These are phyloP conservation scores for Achroia grisella DNA, from an alignment of 1,140 invertebrate genomes.

Conservation along the genomic window DNA sequence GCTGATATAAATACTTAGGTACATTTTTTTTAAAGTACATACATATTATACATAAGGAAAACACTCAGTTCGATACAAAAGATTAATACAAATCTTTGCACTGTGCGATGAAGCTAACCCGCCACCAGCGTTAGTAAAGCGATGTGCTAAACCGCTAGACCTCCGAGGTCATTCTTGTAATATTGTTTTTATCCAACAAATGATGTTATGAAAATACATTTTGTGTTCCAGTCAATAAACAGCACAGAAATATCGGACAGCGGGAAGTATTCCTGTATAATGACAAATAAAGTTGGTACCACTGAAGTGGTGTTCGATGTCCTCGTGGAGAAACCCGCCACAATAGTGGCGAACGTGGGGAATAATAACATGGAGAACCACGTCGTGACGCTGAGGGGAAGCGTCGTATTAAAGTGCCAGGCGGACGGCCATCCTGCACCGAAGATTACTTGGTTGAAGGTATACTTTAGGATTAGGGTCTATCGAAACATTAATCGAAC, in stretches of 20 bases:
- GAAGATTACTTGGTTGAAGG: slow-evolving; percentile 64
- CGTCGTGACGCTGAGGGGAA: slow-evolving; percentile 41
- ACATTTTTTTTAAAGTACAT: no score
- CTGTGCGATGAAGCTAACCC: no score
- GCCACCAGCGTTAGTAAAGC: no score
- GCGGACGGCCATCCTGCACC: slow-evolving; percentile 54
- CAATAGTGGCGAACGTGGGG: slow-evolving; percentile 33
- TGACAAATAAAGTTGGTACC: slow-evolving; percentile 59
- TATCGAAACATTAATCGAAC: no score
- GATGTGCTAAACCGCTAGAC: no score
- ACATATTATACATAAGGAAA: no score
- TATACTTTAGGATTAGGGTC: slow-evolving; percentile 17
- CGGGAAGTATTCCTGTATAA: slow-evolving; percentile 61
- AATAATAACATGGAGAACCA: slow-evolving; percentile 30
- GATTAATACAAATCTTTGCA: no score
- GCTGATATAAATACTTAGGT: no score
- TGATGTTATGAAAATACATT: not conserved
- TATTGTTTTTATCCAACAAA: no score
- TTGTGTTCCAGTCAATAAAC: slow-evolving; percentile 43
- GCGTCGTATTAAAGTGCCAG: slow-evolving; percentile 58
- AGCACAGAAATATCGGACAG: slow-evolving; percentile 47
- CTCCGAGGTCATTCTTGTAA: no score
- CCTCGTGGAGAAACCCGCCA: slow-evolving; percentile 38
- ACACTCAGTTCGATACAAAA: no score
- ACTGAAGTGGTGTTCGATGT: slow-evolving; percentile 51